Base-by-base conservation (phyloP, 2,797 vertebrate genomes). In the Ctenopoma multispine region DNA sequence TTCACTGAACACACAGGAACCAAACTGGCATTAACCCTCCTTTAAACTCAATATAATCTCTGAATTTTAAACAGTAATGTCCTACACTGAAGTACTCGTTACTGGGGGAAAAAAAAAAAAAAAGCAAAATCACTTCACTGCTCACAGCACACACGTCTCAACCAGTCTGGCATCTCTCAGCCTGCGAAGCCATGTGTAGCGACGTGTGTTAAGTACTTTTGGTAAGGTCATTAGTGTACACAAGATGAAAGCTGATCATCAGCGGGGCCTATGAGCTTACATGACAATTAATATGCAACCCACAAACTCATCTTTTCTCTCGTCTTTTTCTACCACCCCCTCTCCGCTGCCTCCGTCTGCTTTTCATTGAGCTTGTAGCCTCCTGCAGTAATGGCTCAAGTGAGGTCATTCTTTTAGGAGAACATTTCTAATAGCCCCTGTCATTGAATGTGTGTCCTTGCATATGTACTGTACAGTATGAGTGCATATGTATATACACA, bases 321-420 rank as follows among this genome's bases (percentile, higher is more conserved):
- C 54, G 69, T 70, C 72, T 75, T 59, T 73, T 72, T 78, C 43
- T 51, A 50, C 46, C 62, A 27, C 31, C 21, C 21, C 14, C 20
- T 8, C 49, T 23, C 47, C 46, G 63, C 64, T 59, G 73, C 59
- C 62, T 73, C 81, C 64, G 91, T 88, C 92, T 93, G 92, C 88
- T 93, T 93, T 90, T 90, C 90, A 92, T 91, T 92, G 84, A 63
- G 81, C 84, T 86, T 84, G 78, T 41, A 85, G 84, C 67, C 75
- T 90, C 80, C 86, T 92, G 5, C 27, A 29, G 27, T 29, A 89
- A 90, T 88, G 85, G 84, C 90, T 92, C 81, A 81, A 89, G 82
- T 91, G 91, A 93, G 84, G 92, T 93, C 75, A 92, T 92, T 87
- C 81, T 79, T 90, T 90, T 73, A 85, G 76, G 79, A 89, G 80